Conservation (phyloP, 2,797 vertebrate genomes). For the Galago senegalensis region DNA sequence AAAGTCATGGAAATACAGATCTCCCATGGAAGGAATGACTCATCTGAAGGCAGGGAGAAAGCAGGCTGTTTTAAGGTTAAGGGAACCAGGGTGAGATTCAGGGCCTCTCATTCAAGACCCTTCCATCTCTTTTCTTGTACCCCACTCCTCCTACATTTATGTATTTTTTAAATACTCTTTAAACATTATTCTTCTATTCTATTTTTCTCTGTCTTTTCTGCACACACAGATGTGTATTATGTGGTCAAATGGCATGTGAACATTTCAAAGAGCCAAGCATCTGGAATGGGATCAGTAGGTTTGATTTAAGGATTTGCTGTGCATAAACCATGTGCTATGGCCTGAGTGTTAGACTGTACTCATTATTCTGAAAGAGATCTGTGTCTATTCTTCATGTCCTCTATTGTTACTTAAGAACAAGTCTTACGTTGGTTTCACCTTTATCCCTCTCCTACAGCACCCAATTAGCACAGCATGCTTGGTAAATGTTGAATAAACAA, state of each 20-base stretch:
- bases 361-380: neutral
- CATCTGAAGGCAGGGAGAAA: neutral
- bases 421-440: neutral
- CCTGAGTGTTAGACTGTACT: neutral
- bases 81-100: neutral
- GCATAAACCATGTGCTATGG: neutral
- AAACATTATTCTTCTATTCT: neutral
- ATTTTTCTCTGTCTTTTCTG: neutral
- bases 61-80: neutral
- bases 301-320: constrained; percentile 56
- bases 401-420: neutral
- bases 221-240: neutral
- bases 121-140: neutral
- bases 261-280: neutral
- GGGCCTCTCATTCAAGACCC: neutral
- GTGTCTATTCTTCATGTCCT: neutral
- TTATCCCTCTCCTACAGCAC: neutral
- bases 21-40: neutral
- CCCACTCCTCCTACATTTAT: neutral
- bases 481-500: neutral
- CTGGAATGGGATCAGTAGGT: neutral
- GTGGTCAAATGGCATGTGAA: neutral
- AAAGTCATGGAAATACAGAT: neutral
- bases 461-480: neutral
- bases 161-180: neutral